These are phyloP conservation scores for Rhagoletis zephyria DNA, from an alignment of 1,140 invertebrate species.

Conservation along the genomic window DNA sequence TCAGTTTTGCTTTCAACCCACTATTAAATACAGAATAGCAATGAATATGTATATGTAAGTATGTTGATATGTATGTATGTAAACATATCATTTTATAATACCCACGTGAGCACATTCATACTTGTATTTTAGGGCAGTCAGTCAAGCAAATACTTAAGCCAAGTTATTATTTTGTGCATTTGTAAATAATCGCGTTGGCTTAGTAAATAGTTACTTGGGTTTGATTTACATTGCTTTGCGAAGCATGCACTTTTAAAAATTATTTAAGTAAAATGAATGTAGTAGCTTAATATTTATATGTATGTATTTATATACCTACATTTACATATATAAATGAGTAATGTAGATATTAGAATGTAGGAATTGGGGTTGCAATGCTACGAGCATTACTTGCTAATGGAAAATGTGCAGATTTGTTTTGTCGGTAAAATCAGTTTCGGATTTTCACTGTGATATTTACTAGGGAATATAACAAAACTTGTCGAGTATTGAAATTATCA, in stretches of 20 bases:
- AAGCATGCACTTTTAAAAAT: neutral
- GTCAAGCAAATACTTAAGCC: constrained; percentile 9
- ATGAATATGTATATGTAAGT: neutral
- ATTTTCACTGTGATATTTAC: no score
- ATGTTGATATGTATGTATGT: neutral
- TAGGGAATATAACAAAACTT: no score
- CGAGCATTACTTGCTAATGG: neutral
- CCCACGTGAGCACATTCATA: neutral
- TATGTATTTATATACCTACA: neutral
- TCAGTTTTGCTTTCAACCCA: neutral
- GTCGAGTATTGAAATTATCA: no score
- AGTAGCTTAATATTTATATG: neutral
- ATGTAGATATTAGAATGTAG: neutral
- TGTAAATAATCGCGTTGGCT: constrained; percentile 34
- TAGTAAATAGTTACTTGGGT: neutral
- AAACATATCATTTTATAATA: neutral
- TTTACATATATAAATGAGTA: neutral
- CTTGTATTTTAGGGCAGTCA: neutral
- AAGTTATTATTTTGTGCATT: constrained; percentile 25
- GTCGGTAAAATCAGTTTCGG: no score
- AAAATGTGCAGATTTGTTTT: neutral
- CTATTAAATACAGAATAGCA: neutral
- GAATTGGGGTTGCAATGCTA: neutral
- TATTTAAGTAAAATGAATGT: neutral
- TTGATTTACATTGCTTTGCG: neutral